These are phyloP conservation scores for Carcina quercana DNA, from an alignment of 2,888 invertebrate species.

Conservation along the genomic window DNA sequence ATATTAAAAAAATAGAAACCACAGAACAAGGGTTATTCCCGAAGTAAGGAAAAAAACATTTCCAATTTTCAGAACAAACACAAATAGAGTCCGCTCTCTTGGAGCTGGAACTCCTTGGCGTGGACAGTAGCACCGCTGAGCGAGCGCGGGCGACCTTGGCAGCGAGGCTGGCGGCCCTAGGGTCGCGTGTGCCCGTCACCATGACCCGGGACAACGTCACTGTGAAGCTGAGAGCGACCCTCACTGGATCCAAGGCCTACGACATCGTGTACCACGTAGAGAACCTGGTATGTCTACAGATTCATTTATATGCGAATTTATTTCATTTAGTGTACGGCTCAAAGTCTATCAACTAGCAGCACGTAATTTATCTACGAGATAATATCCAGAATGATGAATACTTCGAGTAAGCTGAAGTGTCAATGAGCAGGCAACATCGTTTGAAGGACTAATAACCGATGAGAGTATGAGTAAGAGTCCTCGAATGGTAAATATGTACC, in stretches of 20 bases:
- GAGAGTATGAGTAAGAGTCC: too few species aligned
- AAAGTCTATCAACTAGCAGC: too few species aligned
- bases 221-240: conserved; percentile 74
- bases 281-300: conserved; percentile 84
- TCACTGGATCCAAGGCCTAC: conserved; percentile 83
- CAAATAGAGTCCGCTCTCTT: conserved; percentile 85
- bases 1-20: too few species aligned
- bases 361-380: too few species aligned
- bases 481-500: too few species aligned
- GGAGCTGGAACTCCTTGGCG: conserved; percentile 81
- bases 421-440: too few species aligned
- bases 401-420: too few species aligned
- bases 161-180: conserved; percentile 35
- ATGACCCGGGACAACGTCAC: conserved; percentile 55
- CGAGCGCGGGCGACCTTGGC: conserved; percentile 62
- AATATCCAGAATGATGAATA: too few species aligned
- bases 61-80: conserved; percentile 72
- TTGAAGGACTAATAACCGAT: too few species aligned
- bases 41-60: neutral
- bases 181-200: conserved; percentile 46
- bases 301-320: too few species aligned
- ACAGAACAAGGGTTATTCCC: neutral
- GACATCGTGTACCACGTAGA: conserved; percentile 87
- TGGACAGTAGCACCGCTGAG: conserved; percentile 66
- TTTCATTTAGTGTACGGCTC: too few species aligned